phyloP scores from a whole-genome alignment of 2,797 vertebrate species.

The Otolemur crassicaudatus region DNA sequence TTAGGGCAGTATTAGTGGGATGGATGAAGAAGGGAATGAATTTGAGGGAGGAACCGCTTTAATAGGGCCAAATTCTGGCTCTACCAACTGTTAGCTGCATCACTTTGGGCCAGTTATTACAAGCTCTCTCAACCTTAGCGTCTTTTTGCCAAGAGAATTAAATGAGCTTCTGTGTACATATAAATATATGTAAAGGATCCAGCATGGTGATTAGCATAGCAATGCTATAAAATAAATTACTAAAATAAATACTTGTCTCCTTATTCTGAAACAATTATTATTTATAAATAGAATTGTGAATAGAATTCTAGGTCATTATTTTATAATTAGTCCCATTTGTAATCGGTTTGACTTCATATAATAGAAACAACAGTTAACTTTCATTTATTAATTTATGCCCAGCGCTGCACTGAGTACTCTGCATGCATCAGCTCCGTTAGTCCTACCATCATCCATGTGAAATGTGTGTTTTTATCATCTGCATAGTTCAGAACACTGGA shows the following conservation, averaged over 20 bases:
- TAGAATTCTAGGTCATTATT: slow-evolving; percentile 16
- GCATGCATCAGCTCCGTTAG: neutral
- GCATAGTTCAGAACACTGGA: neutral
- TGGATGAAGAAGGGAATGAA: neutral
- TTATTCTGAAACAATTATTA: neutral
- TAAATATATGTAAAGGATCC: neutral
- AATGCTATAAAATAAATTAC: neutral
- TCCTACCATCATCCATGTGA: neutral
- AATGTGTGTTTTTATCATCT: slow-evolving; percentile 3
- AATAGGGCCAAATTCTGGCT: neutral
- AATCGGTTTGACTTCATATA: neutral
- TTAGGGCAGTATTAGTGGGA: neutral
- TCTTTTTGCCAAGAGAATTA: slow-evolving; percentile 18
- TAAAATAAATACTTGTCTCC: neutral
- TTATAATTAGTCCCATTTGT: slow-evolving; percentile 3
- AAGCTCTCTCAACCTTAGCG: slow-evolving; percentile 35
- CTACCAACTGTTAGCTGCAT: neutral
- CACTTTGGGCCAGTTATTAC: neutral
- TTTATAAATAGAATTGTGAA: neutral
- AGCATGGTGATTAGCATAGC: neutral
- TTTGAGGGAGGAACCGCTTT: neutral
- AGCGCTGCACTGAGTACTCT: neutral
- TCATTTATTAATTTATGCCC: slow-evolving; percentile 28
- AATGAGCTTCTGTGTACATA: neutral
- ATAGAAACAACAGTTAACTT: neutral